Percentiles rank a stretch among this genome's conserved stretches.
Evolutionary conservation across 2,797 vertebrate species (phyloP).

Genomic region (Argya squamiceps): DNA sequence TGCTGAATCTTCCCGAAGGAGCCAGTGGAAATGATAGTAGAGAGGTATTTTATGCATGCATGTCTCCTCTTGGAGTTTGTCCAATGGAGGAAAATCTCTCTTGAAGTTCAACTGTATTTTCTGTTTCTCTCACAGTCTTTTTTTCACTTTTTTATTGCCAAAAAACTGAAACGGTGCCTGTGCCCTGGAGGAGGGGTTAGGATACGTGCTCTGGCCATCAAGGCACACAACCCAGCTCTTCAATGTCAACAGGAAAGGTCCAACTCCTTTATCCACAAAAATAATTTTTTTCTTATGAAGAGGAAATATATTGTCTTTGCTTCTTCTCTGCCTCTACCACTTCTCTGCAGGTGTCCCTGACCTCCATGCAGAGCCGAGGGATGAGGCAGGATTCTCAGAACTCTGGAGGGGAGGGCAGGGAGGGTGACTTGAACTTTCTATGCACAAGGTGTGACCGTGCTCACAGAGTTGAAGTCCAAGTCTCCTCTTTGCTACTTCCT

Average conservation of each 20-base stretch:
- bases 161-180: background rate
- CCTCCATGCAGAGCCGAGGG: background rate
- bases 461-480: background rate
- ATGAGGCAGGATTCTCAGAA: background rate
- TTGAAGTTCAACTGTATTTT: background rate
- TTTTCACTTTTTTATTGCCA: background rate
- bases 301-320: background rate
- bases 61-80: background rate
- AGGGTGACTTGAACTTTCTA: background rate
- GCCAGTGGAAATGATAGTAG: background rate
- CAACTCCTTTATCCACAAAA: background rate
- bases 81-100: background rate
- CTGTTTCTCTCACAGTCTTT: background rate
- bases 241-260: background rate
- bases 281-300: background rate
- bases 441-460: fast-evolving
- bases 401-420: background rate
- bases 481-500: background rate
- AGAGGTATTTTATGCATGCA: background rate
- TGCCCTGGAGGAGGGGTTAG: background rate
- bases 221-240: background rate
- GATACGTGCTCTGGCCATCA: background rate
- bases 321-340: background rate
- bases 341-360: background rate
- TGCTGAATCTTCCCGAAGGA: background rate